Evolutionary conservation across 2,797 vertebrate genomes (phyloP).

Genomic region (Microchirus variegatus): DNA sequence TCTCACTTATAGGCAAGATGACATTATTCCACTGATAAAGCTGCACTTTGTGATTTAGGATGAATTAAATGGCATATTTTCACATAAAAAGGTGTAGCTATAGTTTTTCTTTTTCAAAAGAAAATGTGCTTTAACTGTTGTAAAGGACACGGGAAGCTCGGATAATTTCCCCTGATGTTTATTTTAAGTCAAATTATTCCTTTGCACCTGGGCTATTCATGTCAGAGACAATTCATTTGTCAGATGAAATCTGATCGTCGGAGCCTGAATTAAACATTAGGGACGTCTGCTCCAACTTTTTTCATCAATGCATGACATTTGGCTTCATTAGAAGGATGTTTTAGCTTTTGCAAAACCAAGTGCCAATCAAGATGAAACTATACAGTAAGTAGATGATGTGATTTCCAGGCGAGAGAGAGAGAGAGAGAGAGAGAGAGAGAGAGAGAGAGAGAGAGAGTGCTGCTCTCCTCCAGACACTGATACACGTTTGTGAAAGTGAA

Average conservation of each 20-base stretch:
- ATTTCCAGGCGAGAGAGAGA: constrained; percentile 58
- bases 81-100: background rate
- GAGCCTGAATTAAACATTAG: constrained; percentile 49
- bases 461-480: constrained; percentile 62
- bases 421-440: constrained; percentile 51
- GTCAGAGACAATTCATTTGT: constrained; percentile 43
- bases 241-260: constrained; percentile 57
- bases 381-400: constrained; percentile 67
- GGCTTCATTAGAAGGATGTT: constrained; percentile 48
- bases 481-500: constrained; percentile 64
- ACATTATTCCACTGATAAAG: constrained; percentile 1
- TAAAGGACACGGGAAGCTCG: constrained; percentile 11
- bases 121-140: constrained; percentile 29
- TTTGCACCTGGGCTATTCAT: constrained; percentile 44
- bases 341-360: constrained; percentile 51
- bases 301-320: constrained; percentile 46
- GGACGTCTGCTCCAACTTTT: constrained; percentile 43
- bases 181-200: constrained; percentile 48
- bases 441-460: constrained; percentile 49
- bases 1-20: background rate
- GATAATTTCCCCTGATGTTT: constrained; percentile 43
- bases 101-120: background rate
- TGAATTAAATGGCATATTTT: background rate
- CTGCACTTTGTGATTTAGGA: constrained; percentile 9
- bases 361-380: constrained; percentile 66